phyloP scores from a whole-genome alignment of 2,888 invertebrate genomes.

The Harpagoxenus sublaevis region DNA sequence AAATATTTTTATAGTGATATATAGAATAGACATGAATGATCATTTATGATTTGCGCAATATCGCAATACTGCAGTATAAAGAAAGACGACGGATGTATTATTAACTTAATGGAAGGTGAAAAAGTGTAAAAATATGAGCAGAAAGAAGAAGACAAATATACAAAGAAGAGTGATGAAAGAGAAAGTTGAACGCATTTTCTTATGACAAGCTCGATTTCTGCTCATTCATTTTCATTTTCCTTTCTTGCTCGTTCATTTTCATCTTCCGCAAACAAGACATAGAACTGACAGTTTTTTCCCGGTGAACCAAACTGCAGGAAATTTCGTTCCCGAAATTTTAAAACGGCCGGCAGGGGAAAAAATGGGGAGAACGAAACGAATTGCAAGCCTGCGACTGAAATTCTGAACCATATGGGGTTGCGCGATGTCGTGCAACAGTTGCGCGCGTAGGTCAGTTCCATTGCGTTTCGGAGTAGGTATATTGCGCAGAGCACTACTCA shows the following conservation, averaged over 20 bases:
- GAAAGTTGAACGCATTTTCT: slow-evolving; percentile 51
- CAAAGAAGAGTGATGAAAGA: slow-evolving; percentile 31
- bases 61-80: neutral
- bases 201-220: slow-evolving; percentile 38
- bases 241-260: slow-evolving; percentile 46
- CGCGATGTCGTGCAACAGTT: slow-evolving; percentile 67
- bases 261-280: slow-evolving; percentile 41
- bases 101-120: neutral
- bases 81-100: slow-evolving; percentile 12
- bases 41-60: slow-evolving; percentile 6
- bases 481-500: neutral
- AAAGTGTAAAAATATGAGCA: neutral
- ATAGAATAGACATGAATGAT: neutral
- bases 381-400: slow-evolving; percentile 35
- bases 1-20: neutral
- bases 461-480: slow-evolving; percentile 3
- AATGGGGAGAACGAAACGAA: slow-evolving; percentile 20
- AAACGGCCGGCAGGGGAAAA: slow-evolving; percentile 7
- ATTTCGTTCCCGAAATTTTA: slow-evolving; percentile 53
- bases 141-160: neutral
- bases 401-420: slow-evolving; percentile 36
- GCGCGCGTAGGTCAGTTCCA: slow-evolving; percentile 73
- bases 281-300: slow-evolving; percentile 47
- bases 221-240: slow-evolving; percentile 31
- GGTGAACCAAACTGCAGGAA: slow-evolving; percentile 58